Conservation (phyloP, 2,113 vertebrate species). For the Struthidea cinerea region DNA sequence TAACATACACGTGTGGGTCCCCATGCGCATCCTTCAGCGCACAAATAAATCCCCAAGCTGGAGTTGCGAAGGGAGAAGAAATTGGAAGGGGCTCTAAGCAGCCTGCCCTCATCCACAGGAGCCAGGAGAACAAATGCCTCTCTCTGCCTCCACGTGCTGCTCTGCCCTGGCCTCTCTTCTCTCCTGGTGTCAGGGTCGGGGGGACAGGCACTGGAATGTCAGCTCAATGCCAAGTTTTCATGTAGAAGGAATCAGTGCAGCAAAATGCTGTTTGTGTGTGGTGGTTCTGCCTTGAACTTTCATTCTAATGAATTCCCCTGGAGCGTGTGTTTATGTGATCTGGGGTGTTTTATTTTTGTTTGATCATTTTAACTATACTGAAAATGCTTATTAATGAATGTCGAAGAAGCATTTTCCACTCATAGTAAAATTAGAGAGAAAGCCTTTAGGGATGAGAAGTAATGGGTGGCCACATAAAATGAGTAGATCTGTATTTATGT, state of each 20-base stretch:
- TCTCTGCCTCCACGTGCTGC: not conserved
- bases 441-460: not conserved
- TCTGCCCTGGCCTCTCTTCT: not conserved
- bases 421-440: not conserved
- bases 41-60: not conserved
- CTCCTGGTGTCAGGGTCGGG: not conserved
- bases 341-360: not conserved
- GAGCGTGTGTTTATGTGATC: not conserved
- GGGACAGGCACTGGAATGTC: not conserved
- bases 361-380: not conserved
- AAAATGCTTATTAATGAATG: not conserved
- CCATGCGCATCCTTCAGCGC: not conserved
- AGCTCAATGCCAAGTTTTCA: not conserved
- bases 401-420: not conserved
- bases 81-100: not conserved
- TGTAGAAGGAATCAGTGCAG: not conserved
- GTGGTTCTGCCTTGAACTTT: not conserved
- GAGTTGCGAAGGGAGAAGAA: not conserved
- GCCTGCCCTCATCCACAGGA: not conserved
- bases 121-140: not conserved
- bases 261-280: not conserved
- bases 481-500: not conserved
- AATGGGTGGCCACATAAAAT: not conserved
- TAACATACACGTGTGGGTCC: not conserved
- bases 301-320: not conserved